A percentile compares a stretch with the other conserved stretches of the same genome.
These are phyloP conservation scores for Pseudachorutes palmiensis DNA, from an alignment of 1,140 invertebrate species.

Conservation along the genomic window DNA sequence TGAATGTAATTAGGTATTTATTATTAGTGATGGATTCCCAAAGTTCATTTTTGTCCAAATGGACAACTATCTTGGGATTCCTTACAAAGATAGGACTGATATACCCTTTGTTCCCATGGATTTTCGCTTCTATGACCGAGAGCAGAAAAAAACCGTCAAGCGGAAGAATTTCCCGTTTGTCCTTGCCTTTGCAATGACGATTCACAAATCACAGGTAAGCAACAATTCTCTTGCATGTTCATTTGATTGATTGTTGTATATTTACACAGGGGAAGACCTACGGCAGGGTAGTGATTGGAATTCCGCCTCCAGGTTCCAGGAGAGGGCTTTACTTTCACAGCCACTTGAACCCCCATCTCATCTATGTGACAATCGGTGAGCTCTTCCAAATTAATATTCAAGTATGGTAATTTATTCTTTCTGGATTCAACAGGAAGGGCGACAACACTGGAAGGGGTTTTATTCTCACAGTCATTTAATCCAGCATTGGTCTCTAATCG, in stretches of 20 bases:
- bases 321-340: too few species aligned
- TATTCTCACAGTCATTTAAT: too few species aligned
- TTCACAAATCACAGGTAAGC: background rate
- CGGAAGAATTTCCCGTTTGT: background rate
- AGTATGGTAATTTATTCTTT: too few species aligned
- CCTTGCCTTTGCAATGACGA: background rate
- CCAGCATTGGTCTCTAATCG: too few species aligned
- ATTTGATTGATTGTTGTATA: background rate
- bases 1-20: too few species aligned
- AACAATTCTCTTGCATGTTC: background rate
- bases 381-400: too few species aligned
- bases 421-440: background rate
- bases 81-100: background rate
- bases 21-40: background rate
- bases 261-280: background rate
- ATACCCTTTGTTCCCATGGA: background rate
- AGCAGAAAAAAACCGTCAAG: background rate
- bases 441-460: background rate
- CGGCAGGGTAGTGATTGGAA: background rate
- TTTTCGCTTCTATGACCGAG: background rate
- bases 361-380: background rate
- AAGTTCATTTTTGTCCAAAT: background rate
- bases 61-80: background rate
- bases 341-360: background rate
- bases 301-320: background rate